These are phyloP conservation scores for Acanthaster planci DNA, from an alignment of 35 echinoderm and acorn worm species.

Conservation along the genomic window DNA sequence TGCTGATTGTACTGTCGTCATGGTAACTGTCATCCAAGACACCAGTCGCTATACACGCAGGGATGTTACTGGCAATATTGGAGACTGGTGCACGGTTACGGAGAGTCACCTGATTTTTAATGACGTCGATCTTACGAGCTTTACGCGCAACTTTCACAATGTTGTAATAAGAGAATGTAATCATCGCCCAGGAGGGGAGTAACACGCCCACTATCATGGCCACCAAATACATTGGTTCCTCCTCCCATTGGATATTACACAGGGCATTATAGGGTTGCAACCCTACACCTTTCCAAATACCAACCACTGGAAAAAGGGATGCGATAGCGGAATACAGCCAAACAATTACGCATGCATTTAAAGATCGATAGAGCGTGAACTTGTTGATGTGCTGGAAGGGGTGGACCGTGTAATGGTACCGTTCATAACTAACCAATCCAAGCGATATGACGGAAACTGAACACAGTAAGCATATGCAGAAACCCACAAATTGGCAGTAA, in stretches of 20 bases:
- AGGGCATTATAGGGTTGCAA: constrained; percentile 33
- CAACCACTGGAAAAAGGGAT: constrained; percentile 26
- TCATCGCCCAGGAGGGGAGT: neutral
- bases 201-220: constrained; percentile 20
- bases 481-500: constrained; percentile 34
- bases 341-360: constrained; percentile 7
- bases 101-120: neutral
- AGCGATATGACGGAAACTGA: constrained; percentile 35
- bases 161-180: constrained; percentile 1
- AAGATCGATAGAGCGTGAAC: neutral
- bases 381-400: constrained; percentile 11
- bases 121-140: neutral
- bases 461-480: constrained; percentile 30
- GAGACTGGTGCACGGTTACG: neutral
- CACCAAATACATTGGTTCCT: neutral
- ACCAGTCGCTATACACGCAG: too few relatives aligned
- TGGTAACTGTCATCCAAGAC: too few relatives aligned
- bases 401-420: constrained; percentile 16
- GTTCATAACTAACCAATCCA: constrained; percentile 23
- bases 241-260: constrained; percentile 41
- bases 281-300: constrained; percentile 30
- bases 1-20: neutral
- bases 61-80: neutral
- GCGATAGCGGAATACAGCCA: constrained; percentile 15
- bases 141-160: constrained; percentile 37